Evolutionary conservation across 2,888 invertebrate species (phyloP).

Genomic region (Pheosia gnoma): DNA sequence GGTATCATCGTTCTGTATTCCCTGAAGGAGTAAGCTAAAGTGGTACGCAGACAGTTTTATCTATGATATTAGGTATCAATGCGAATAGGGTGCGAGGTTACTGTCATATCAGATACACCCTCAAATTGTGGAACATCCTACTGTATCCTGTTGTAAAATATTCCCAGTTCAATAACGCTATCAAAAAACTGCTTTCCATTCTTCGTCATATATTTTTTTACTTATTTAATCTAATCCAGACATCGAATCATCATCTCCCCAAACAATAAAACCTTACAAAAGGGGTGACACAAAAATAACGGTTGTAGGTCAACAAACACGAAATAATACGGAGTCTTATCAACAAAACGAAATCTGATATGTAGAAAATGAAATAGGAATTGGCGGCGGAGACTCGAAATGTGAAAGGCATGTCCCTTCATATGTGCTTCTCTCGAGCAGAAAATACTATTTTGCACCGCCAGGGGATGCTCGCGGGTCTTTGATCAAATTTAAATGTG

Average conservation of each 20-base stretch:
- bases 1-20: no score
- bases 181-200: no score
- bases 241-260: neutral
- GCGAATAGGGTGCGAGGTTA: no score
- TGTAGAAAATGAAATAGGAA: conserved; percentile 41
- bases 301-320: conserved; percentile 15
- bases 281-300: neutral
- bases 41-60: no score
- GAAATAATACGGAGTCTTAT: conserved; percentile 22
- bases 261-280: neutral
- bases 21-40: no score
- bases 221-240: neutral
- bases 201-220: neutral
- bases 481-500: conserved; percentile 67
- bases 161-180: no score
- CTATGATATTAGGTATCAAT: no score
- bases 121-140: no score
- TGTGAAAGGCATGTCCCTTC: conserved; percentile 45
- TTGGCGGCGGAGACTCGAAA: conserved; percentile 31
- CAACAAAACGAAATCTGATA: conserved; percentile 39
- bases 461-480: conserved; percentile 46
- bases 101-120: no score
- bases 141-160: no score
- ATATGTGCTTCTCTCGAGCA: conserved; percentile 50
- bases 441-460: conserved; percentile 62